Evolutionary conservation across 2,888 invertebrate species (phyloP), one percentile per base, ranked within the genome.

Genomic region (Hypselothyrea guttata): DNA sequence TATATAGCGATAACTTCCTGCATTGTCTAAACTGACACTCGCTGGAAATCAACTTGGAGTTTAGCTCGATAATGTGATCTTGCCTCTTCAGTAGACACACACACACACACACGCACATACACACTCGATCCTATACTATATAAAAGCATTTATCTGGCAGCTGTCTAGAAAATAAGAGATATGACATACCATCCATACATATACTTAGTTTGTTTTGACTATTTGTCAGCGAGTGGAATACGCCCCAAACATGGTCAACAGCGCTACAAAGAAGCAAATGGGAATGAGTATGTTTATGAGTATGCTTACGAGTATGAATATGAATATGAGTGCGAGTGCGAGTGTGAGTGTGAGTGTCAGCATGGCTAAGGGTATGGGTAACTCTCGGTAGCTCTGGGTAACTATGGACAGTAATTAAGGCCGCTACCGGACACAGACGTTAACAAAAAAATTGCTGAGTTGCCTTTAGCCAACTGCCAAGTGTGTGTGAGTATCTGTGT

Each of bases 191-290:
- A 70, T 61, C 22, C 22, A 22, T 22, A 22, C 72, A 49, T 51
- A 71, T 67, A 51, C 61, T 71, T 63, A 73, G 76, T 75, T 79
- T 77, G 84, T 70, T 77, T 77, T 77, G 84, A 83, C 81, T 83
- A 83, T 77, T 77, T 75, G 83, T 66, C 76, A 65, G 82, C 38
- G 58, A 47, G 60, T 52, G 60, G 71, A 71, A 71, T 63, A 82
- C 75, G 75, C 75, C 75, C 69, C 72, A 57, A 65, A 65, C 69
- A 68, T 46, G 66, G 54, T 27, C 58, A 65, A 48, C 63, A 44
- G 45, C 33, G 53, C 16, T 45, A 58, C 12, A 48, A 55, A 38
- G 41, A 30, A 16, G 42, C 7, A 48, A 34, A 37, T 38, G 37
- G 33, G 16, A 28, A 54, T 47, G 38, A 47, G 15, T 33, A 46